phyloP scores from a whole-genome alignment of 2,888 invertebrate species.

The Ennomos fuscantarius region DNA sequence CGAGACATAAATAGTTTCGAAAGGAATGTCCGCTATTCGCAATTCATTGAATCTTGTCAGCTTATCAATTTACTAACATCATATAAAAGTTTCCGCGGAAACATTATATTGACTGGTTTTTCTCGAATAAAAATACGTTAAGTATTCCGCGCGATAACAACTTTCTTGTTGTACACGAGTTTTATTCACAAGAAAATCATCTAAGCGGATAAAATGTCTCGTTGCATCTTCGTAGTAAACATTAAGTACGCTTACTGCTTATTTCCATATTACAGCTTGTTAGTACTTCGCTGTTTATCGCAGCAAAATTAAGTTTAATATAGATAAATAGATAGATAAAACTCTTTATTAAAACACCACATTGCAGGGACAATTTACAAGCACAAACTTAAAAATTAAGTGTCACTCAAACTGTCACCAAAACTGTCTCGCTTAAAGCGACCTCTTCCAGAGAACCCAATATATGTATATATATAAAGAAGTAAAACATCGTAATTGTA shows the following conservation, averaged over 20 bases:
- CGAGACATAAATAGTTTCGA: slow-evolving; percentile 38
- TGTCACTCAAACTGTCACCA: no score
- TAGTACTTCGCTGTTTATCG: slow-evolving; percentile 24
- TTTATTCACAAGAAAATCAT: slow-evolving; percentile 33
- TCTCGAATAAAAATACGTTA: slow-evolving; percentile 30
- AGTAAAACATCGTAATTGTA: no score
- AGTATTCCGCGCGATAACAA: slow-evolving; percentile 31
- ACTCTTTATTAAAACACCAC: no score
- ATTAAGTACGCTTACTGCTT: slow-evolving; percentile 18
- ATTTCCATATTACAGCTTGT: slow-evolving; percentile 24
- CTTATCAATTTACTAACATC: slow-evolving; percentile 41
- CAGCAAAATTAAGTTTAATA: slow-evolving; percentile 18
- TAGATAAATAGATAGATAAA: no score
- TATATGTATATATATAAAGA: no score
- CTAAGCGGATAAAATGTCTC: slow-evolving; percentile 36
- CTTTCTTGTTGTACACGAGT: slow-evolving; percentile 30
- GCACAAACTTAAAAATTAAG: no score
- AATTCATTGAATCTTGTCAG: slow-evolving; percentile 41
- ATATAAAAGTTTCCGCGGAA: slow-evolving; percentile 33
- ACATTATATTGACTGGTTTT: slow-evolving; percentile 33
- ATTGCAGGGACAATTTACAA: no score
- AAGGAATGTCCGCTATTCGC: slow-evolving; percentile 39
- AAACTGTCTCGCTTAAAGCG: no score
- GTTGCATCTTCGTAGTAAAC: slow-evolving; percentile 29
- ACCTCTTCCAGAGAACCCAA: no score